A percentile compares a stretch with the other conserved stretches of the same genome.
phyloP scores from a whole-genome alignment of 2,113 vertebrate genomes.

The Heterotilapia buettikoferi region DNA sequence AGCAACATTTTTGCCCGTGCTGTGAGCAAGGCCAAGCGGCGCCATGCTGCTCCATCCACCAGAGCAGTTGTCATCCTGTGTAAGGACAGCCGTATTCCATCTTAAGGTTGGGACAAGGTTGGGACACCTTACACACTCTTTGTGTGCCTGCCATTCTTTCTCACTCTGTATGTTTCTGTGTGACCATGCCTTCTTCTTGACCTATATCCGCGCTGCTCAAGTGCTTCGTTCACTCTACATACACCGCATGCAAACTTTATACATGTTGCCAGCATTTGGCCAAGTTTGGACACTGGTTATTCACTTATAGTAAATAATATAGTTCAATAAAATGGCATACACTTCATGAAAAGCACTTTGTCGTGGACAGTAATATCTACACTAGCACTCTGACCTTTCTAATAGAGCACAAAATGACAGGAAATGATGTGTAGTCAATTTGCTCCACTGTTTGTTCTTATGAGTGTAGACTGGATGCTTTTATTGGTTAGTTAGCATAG shows the following conservation, averaged over 20 bases:
- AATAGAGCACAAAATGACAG: not conserved
- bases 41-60: not conserved
- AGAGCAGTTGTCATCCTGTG: not conserved
- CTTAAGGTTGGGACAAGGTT: conserved; percentile 23
- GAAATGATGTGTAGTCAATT: not conserved
- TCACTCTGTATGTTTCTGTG: not conserved
- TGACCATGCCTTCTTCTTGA: not conserved
- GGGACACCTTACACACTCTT: conserved; percentile 1
- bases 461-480: not conserved
- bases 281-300: not conserved
- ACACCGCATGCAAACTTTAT: not conserved
- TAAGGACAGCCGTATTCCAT: conserved; percentile 15
- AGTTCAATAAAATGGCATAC: not conserved
- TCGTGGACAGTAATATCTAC: not conserved
- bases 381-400: not conserved
- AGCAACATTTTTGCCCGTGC: not conserved
- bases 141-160: not conserved
- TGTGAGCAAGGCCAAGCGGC: not conserved
- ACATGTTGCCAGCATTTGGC: not conserved
- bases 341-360: not conserved
- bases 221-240: not conserved
- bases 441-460: not conserved
- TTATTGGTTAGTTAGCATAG: not conserved
- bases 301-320: not conserved
- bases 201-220: not conserved